phyloP scores from a whole-genome alignment of 2,888 invertebrate species.

The Linnaemya vulpina region DNA sequence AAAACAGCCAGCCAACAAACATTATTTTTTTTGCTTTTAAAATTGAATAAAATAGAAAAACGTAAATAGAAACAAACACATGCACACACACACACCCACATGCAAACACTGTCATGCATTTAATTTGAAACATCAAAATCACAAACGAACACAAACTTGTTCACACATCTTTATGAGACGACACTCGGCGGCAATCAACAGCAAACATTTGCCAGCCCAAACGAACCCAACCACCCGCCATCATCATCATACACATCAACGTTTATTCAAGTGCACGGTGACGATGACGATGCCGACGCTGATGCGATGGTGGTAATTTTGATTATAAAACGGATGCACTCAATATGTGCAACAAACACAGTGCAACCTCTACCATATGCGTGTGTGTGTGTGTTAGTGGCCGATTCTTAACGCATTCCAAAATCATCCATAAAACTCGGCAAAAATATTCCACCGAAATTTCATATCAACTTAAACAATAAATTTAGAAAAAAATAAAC shows the following conservation, averaged over 20 bases:
- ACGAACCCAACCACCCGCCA: constrained; percentile 21
- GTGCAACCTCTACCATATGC: background rate
- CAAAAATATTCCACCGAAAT: constrained; percentile 18
- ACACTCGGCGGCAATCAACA: constrained; percentile 23
- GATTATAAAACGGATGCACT: constrained; percentile 68
- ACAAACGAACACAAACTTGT: background rate
- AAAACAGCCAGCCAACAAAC: constrained; percentile 35
- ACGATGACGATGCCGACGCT: constrained; percentile 26
- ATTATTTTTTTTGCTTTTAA: too few relatives aligned
- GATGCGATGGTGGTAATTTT: constrained; percentile 52
- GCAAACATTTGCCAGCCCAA: constrained; percentile 9
- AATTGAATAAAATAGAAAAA: constrained; percentile 33
- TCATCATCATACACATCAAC: constrained; percentile 22
- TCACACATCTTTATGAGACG: constrained; percentile 6
- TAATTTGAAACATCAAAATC: constrained; percentile 25
- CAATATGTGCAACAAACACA: constrained; percentile 33
- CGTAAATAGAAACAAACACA: background rate
- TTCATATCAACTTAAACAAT: constrained; percentile 17
- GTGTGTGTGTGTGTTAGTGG: background rate
- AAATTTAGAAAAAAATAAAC: constrained; percentile 17
- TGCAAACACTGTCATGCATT: background rate
- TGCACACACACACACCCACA: background rate
- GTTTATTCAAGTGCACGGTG: constrained; percentile 26
- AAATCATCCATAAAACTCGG: constrained; percentile 31
- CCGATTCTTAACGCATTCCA: constrained; percentile 49